phyloP scores from a whole-genome alignment of 2,113 vertebrate species.

The Oxygymnocypris stewartii region DNA sequence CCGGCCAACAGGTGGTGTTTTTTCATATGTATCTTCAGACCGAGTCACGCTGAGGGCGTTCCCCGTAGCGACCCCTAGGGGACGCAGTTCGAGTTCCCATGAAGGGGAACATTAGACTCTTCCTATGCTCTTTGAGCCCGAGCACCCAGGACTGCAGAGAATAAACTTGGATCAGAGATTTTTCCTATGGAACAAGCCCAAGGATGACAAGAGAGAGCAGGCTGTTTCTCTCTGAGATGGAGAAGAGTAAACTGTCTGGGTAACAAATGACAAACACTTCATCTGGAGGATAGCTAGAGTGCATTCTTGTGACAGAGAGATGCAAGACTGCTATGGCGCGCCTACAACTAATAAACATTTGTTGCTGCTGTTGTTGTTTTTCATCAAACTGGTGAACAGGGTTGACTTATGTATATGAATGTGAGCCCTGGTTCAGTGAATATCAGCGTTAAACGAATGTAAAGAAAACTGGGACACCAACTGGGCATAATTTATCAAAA shows the following conservation, averaged over 20 bases:
- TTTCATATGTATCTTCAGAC: no score
- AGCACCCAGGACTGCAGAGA: conserved; percentile 35
- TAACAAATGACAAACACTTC: conserved; percentile 47
- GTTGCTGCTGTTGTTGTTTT: background rate
- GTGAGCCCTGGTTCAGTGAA: background rate
- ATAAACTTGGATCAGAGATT: conserved; percentile 49
- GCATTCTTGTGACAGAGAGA: background rate
- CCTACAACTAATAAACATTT: background rate
- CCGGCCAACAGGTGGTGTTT: no score
- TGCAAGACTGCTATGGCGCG: background rate
- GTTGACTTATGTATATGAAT: background rate
- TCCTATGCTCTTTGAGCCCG: conserved; percentile 25
- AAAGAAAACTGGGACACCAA: conserved; percentile 12
- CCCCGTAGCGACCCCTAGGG: no score
- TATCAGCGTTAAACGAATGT: background rate
- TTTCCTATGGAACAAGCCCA: conserved; percentile 27
- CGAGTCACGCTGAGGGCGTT: no score
- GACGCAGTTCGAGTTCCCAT: no score
- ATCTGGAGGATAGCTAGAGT: conserved; percentile 49
- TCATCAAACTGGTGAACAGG: background rate
- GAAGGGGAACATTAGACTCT: conserved; percentile 3
- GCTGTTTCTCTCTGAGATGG: conserved; percentile 3
- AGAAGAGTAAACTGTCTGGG: conserved; percentile 17
- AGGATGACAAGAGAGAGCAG: background rate
- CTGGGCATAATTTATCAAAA: conserved; percentile 1